These are phyloP conservation scores for Ammospiza caudacuta DNA, from an alignment of 2,113 vertebrate species.

Conservation along the genomic window DNA sequence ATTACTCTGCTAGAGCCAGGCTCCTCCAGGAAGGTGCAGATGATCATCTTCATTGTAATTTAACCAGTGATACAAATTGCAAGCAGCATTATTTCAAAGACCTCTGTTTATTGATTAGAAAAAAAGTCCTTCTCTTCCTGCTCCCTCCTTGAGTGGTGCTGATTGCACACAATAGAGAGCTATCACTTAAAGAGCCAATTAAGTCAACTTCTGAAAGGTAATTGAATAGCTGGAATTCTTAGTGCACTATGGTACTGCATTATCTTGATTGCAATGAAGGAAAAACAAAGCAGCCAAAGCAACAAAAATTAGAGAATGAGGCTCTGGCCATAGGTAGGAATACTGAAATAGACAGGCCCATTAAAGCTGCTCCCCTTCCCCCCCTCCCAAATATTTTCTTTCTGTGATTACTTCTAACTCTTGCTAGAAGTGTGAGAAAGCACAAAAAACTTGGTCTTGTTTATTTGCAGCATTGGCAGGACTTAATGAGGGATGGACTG, in stretches of 20 bases:
- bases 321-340: not conserved
- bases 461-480: not conserved
- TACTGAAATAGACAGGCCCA: not conserved
- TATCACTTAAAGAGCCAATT: constrained; percentile 64
- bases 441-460: not conserved
- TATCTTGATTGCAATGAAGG: constrained; percentile 58
- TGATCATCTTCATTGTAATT: constrained; percentile 8
- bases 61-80: constrained; percentile 33
- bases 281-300: constrained; percentile 21
- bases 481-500: not conserved
- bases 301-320: constrained; percentile 17
- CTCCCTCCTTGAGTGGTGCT: constrained; percentile 57
- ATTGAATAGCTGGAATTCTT: constrained; percentile 64
- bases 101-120: constrained; percentile 66
- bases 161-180: constrained; percentile 64
- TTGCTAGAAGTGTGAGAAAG: not conserved
- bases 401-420: not conserved
- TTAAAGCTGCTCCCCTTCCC: not conserved
- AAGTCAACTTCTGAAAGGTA: constrained; percentile 64
- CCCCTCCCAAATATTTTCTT: accelerated
- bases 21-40: not conserved
- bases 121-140: constrained; percentile 56
- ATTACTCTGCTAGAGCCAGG: not conserved
- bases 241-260: constrained; percentile 38
- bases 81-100: constrained; percentile 57